Conservation (phyloP, 2,797 vertebrate genomes). For the Argentina silus region DNA sequence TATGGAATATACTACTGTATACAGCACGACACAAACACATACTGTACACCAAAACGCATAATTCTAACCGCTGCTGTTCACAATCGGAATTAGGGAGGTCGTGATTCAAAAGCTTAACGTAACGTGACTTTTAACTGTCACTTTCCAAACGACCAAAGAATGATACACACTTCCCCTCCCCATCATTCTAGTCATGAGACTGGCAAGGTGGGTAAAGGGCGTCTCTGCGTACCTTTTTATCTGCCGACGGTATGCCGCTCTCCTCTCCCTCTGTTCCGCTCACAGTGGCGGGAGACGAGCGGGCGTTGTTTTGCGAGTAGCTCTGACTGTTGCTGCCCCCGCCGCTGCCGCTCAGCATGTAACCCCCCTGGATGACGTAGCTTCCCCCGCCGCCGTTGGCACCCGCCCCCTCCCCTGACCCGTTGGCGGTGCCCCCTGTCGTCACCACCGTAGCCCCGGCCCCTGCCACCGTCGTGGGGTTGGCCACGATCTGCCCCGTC, state of each 20-base stretch:
- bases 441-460: constrained; percentile 80
- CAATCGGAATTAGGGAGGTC: too few species aligned
- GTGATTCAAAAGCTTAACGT: too few species aligned
- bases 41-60: neutral
- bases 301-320: constrained; percentile 89
- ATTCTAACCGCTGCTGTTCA: neutral
- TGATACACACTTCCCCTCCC: constrained; percentile 20
- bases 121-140: neutral
- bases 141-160: neutral
- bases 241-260: constrained; percentile 86
- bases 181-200: constrained; percentile 77
- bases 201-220: constrained; percentile 80
- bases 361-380: constrained; percentile 94
- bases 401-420: constrained; percentile 76
- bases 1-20: neutral
- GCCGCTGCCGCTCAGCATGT: constrained; percentile 84
- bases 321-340: constrained; percentile 80
- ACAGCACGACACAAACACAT: constrained; percentile 11
- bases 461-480: constrained; percentile 57
- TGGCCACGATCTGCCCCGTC: constrained; percentile 81
- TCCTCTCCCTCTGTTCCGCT: constrained; percentile 88
- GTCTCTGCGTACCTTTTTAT: constrained; percentile 86
- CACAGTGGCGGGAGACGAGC: constrained; percentile 93
- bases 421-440: constrained; percentile 77
- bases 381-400: constrained; percentile 78